These are phyloP conservation scores for Caenorhabditis doughertyi DNA, from an alignment of 2,888 invertebrate genomes.

Conservation along the genomic window DNA sequence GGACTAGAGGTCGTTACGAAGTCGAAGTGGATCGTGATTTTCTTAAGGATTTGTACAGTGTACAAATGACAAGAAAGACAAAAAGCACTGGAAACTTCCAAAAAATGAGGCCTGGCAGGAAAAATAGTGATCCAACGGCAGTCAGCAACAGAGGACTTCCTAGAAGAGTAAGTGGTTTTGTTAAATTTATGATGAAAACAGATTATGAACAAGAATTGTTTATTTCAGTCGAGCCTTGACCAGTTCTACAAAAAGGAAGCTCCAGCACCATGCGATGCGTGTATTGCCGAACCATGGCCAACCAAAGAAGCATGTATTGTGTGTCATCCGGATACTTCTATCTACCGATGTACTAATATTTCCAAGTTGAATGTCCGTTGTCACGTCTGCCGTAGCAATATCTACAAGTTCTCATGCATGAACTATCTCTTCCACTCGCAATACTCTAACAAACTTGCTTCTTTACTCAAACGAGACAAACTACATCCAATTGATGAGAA, in stretches of 20 bases:
- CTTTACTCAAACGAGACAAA: not conserved
- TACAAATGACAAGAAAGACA: not conserved
- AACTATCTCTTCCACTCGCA: slow-evolving; percentile 12
- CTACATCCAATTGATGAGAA: not conserved
- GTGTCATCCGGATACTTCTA: not conserved
- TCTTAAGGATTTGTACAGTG: not conserved
- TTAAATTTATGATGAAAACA: not conserved
- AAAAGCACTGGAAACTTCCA: slow-evolving; percentile 9
- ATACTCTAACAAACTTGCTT: not conserved
- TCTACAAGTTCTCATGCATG: slow-evolving; percentile 45
- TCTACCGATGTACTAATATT: slow-evolving; percentile 33
- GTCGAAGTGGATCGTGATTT: slow-evolving; percentile 7
- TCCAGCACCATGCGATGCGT: not conserved
- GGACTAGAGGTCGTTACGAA: not conserved
- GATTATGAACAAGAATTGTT: not conserved
- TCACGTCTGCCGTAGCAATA: slow-evolving; percentile 1
- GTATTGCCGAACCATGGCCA: slow-evolving; percentile 43
- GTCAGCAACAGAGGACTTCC: not conserved
- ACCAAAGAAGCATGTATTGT: slow-evolving; percentile 28
- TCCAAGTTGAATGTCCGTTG: slow-evolving; percentile 13
- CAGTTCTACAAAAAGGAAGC: slow-evolving; percentile 9
- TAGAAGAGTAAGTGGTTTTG: slow-evolving; percentile 26
- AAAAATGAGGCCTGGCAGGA: not conserved
- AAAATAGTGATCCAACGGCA: slow-evolving; percentile 30
- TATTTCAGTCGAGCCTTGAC: slow-evolving; percentile 39